Percentiles rank a stretch among this genome's conserved stretches.
Evolutionary conservation across 2,113 vertebrate species (phyloP).

Genomic region (Uria lomvia): DNA sequence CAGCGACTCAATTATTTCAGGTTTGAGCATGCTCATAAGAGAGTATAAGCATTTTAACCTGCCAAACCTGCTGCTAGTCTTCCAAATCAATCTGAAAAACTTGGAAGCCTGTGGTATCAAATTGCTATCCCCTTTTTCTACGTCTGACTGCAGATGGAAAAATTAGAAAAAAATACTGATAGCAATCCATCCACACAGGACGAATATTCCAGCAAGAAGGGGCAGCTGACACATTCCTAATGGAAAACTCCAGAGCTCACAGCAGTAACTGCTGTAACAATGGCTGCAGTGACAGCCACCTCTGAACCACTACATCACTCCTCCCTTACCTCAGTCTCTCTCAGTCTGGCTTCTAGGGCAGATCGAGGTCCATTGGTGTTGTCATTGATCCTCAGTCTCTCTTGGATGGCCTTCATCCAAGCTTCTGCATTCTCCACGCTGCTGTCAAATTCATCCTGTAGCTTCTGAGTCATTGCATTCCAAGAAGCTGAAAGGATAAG

Average conservation of each 20-base stretch:
- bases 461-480: conserved; percentile 85
- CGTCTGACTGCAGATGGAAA: neutral
- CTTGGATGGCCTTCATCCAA: conserved; percentile 88
- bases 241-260: neutral
- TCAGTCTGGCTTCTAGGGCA: conserved; percentile 86
- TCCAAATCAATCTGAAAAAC: conserved; percentile 6
- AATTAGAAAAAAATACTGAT: neutral
- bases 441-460: conserved; percentile 84
- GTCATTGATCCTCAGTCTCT: conserved; percentile 84
- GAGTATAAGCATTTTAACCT: neutral
- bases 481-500: conserved; percentile 24
- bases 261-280: neutral
- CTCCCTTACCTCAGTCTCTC: conserved; percentile 86
- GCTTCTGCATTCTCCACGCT: conserved; percentile 80
- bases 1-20: neutral
- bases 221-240: neutral
- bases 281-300: neutral
- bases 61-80: neutral
- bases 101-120: neutral
- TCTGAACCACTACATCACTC: accelerated
- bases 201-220: neutral
- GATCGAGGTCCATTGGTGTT: conserved; percentile 87
- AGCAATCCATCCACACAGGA: neutral
- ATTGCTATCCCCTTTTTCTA: neutral
- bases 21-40: neutral